Conservation (phyloP, 1,140 invertebrate genomes). For the Drosophila melanogaster region DNA sequence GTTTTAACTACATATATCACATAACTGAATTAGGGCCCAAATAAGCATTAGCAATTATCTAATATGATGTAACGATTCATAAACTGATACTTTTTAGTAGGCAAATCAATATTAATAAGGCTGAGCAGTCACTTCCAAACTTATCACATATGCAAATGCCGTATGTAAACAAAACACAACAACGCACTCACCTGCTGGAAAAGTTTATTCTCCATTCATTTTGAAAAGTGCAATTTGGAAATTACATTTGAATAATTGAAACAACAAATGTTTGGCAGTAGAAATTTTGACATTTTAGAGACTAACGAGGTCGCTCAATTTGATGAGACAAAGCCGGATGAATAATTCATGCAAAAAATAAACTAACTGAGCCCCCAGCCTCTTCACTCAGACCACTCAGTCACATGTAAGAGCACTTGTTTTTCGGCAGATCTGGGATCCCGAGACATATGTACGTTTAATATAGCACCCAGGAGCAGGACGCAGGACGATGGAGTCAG, state of each 20-base stretch:
- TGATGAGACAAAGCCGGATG: constrained; percentile 71
- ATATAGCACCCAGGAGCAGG: constrained; percentile 65
- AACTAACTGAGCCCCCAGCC: constrained; percentile 53
- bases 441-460: constrained; percentile 77
- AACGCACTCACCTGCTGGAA: not conserved
- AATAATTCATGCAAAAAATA: constrained; percentile 73
- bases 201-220: constrained; percentile 12
- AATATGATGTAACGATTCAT: not conserved
- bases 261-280: constrained; percentile 72
- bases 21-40: not conserved
- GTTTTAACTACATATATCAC: not conserved
- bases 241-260: constrained; percentile 81
- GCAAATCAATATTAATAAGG: not conserved
- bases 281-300: constrained; percentile 73
- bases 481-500: not conserved
- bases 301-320: constrained; percentile 73
- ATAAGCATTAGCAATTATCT: not conserved
- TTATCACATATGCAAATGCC: constrained; percentile 4
- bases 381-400: too few species aligned
- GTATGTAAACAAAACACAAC: constrained; percentile 21
- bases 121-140: not conserved
- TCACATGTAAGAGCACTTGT: constrained; percentile 73
- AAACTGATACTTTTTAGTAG: not conserved
- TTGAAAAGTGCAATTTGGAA: constrained; percentile 65
- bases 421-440: constrained; percentile 25